Base-by-base conservation (phyloP, 2,797 vertebrate genomes). In the Notoglanidium macrostoma region DNA sequence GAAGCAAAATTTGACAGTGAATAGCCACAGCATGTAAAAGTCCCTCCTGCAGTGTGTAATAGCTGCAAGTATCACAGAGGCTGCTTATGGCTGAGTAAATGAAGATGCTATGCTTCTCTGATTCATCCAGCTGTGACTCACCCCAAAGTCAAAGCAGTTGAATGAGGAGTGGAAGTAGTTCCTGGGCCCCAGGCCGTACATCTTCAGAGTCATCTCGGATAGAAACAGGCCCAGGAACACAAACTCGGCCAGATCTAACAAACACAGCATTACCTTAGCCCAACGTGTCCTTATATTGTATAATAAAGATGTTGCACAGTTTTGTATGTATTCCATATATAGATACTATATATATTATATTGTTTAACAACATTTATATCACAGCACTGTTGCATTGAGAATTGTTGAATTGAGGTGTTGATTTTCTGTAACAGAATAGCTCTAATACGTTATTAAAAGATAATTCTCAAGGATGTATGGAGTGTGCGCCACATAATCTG, bases 61-160 rank as follows among this genome's bases (percentile, higher is more conserved):
- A 73, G 72, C 85, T 76, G 79, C 54, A 46, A 79, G 83, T 83
- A 76, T 87, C 83, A 29, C 84, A 65, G 82, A 26, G 77, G 84
- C 85, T 86, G 76, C 83, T 78, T 86, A 85, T 86, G 83, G 57
- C 57, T 54, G 44, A 86, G 59, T 29, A 85, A 85, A 54, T 59
- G 57, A 29, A 59, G 14, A 63, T 55, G 26, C 49, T 40, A 68
- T 76, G 51, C 65, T 59, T 23, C 10, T 78, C 63, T 88, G 81
- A 89, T 86, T 89, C 86, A 89, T 86, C 49, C 54, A 7, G 85
- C 73, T 70, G 83, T 59, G 49, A 94, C 97, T 97, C 91, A 99
- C 98, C 95, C 97, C 98, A 89, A 99, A 99, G 93, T 99, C 98
- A 46, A 99, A 99, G 95, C 98, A 99, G 95, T 99, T 99, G 94